Evolutionary conservation across 1,140 invertebrate genomes (phyloP).

Genomic region (Pseudomyrmex cubaensis): DNA sequence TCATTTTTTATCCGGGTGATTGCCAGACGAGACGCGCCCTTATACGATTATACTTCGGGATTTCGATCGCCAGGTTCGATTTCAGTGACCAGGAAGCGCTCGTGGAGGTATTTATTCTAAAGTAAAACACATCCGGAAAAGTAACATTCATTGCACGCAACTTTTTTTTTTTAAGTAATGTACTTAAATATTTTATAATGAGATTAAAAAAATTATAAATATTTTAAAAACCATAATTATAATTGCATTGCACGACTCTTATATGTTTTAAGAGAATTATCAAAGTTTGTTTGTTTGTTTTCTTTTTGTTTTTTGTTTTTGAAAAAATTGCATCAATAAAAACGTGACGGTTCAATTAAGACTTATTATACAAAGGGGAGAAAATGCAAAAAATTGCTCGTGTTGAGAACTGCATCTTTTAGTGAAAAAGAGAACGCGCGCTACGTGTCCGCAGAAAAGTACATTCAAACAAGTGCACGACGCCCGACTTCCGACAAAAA

Average conservation of each 20-base stretch:
- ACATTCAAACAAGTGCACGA: constrained; percentile 72
- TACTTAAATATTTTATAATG: background rate
- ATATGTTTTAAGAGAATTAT: background rate
- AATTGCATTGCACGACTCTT: background rate
- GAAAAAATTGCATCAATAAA: background rate
- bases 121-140: background rate
- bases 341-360: background rate
- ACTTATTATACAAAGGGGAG: background rate
- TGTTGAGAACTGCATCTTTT: background rate
- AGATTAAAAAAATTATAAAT: background rate
- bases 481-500: constrained; percentile 67
- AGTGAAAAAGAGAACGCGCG: constrained; percentile 30
- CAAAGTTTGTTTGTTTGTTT: too few species aligned
- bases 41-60: constrained; percentile 51
- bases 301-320: too few species aligned
- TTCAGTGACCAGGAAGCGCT: constrained; percentile 8
- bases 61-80: constrained; percentile 11
- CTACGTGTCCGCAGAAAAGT: constrained; percentile 14
- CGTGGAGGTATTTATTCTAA: constrained; percentile 12
- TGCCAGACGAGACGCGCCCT: constrained; percentile 45
- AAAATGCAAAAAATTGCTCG: background rate
- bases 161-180: background rate
- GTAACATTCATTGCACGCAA: background rate
- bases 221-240: background rate
- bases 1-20: constrained; percentile 68